Evolutionary conservation across 2,113 vertebrate genomes (phyloP).

Genomic region (Pavo muticus): DNA sequence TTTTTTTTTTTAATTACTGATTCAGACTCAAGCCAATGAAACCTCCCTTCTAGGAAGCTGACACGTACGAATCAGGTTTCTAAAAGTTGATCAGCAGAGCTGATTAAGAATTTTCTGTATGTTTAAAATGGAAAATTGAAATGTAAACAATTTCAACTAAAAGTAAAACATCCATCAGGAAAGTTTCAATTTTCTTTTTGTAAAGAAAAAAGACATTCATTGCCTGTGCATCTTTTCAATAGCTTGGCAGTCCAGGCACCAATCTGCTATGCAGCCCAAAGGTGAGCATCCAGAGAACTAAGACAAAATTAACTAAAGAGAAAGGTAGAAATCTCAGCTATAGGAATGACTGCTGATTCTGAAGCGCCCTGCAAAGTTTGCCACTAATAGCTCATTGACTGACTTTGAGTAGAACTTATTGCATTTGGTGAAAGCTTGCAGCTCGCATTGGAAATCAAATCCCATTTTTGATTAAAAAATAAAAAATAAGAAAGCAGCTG

Average conservation of each 20-base stretch:
- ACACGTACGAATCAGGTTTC: neutral
- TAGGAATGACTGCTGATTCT: neutral
- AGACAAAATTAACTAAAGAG: neutral
- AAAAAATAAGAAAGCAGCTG: neutral
- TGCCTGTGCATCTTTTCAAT: neutral
- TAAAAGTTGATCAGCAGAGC: neutral
- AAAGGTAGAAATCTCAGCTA: fast-evolving
- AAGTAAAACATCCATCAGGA: neutral
- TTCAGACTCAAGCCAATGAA: neutral
- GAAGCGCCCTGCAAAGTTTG: neutral
- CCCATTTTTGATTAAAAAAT: neutral
- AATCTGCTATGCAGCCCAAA: neutral
- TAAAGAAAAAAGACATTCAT: neutral
- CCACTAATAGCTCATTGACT: neutral
- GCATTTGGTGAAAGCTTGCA: neutral
- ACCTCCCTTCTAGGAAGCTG: neutral
- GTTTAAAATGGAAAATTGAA: neutral
- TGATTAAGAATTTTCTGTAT: neutral
- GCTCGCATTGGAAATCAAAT: neutral
- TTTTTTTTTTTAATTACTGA: neutral
- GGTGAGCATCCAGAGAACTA: neutral
- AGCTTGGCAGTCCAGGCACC: neutral
- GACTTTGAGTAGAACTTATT: neutral
- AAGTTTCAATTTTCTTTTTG: neutral
- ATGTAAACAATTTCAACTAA: neutral